Conservation (phyloP, 2,113 vertebrate genomes). For the Martes martes region DNA sequence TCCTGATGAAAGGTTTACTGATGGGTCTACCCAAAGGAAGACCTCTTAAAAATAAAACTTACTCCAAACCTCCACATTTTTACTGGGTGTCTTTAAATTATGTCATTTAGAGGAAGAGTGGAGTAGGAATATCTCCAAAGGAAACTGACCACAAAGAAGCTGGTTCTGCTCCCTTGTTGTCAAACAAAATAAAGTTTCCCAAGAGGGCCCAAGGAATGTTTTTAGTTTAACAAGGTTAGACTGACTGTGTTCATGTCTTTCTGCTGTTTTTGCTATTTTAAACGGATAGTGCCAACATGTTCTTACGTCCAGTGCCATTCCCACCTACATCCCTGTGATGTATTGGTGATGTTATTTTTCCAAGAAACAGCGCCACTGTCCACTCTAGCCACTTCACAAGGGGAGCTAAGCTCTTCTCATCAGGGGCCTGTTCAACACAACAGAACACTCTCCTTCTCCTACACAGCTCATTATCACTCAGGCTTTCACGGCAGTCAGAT, state of each 20-base stretch:
- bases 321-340: conserved; percentile 40
- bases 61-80: not conserved
- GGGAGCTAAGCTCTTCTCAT: not conserved
- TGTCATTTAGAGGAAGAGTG: not conserved
- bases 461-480: not conserved
- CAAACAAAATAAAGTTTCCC: conserved; percentile 25
- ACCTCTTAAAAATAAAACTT: not conserved
- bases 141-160: not conserved
- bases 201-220: not conserved
- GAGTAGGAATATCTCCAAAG: not conserved
- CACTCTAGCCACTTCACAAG: not conserved
- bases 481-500: not conserved
- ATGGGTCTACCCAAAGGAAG: conserved; percentile 2
- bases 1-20: not conserved
- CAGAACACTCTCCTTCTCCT: not conserved
- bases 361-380: not conserved
- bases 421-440: not conserved
- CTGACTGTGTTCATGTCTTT: not conserved
- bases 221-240: conserved; percentile 37
- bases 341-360: not conserved
- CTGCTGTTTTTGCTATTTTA: conserved; percentile 45
- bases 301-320: not conserved
- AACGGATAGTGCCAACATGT: conserved; percentile 39
- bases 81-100: not conserved
- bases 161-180: not conserved